Evolutionary conservation across 2,113 vertebrate genomes (phyloP).

Genomic region (Meriones unguiculatus): DNA sequence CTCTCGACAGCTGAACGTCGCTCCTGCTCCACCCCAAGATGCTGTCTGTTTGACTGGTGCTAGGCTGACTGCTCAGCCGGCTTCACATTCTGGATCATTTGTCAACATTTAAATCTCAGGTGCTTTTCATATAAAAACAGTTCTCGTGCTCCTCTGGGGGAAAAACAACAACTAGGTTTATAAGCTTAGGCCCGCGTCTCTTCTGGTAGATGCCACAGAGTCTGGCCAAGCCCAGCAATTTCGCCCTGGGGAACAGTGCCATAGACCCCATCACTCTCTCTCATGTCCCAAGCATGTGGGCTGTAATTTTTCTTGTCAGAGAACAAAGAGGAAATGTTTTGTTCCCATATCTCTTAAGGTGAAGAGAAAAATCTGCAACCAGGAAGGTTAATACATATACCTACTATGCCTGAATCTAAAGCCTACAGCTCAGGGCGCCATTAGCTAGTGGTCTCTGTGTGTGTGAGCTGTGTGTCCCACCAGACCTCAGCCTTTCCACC

Average conservation of each 20-base stretch:
- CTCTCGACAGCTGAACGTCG: background rate
- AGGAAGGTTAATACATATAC: background rate
- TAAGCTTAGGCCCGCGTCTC: background rate
- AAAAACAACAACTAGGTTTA: background rate
- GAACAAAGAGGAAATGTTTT: background rate
- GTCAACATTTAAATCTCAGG: conserved; percentile 13
- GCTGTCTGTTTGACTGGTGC: background rate
- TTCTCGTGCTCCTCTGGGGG: background rate
- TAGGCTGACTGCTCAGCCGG: background rate
- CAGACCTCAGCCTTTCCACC: conserved; percentile 5
- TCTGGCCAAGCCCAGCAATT: background rate
- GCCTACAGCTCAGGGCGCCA: background rate
- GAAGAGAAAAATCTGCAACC: background rate
- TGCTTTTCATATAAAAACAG: background rate
- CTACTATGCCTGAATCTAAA: background rate
- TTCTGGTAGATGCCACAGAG: background rate
- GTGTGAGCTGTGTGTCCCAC: background rate
- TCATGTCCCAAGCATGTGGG: background rate
- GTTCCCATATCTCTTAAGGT: background rate
- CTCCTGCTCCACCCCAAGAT: background rate
- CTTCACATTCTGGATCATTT: background rate
- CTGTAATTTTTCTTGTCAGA: conserved; percentile 23
- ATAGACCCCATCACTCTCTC: background rate
- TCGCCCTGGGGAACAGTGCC: background rate
- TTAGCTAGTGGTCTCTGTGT: background rate